These are phyloP conservation scores for Plutella xylostella DNA, from an alignment of 2,888 invertebrate species.

Conservation along the genomic window DNA sequence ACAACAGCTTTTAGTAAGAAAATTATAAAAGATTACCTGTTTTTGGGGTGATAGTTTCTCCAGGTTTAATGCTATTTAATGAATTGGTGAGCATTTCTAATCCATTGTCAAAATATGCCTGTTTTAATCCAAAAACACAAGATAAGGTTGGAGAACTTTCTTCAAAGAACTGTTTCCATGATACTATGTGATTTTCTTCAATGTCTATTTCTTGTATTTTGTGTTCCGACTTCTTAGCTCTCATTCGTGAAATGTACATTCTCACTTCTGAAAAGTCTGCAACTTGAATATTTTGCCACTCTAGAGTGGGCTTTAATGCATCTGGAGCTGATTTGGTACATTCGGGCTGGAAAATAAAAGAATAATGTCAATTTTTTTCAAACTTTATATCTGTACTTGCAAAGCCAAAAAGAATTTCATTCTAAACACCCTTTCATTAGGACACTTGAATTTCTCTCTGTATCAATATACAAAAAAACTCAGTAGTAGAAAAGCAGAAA, in stretches of 20 bases:
- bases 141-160: constrained; percentile 41
- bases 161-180: constrained; percentile 40
- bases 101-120: constrained; percentile 33
- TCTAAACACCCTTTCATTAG: too few relatives aligned
- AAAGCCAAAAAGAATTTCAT: too few relatives aligned
- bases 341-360: neutral
- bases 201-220: constrained; percentile 27
- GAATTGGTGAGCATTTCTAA: constrained; percentile 35
- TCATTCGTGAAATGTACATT: constrained; percentile 55
- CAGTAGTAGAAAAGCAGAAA: too few relatives aligned
- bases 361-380: too few relatives aligned
- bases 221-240: constrained; percentile 28
- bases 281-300: constrained; percentile 78
- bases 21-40: constrained; percentile 35
- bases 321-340: constrained; percentile 29
- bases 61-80: constrained; percentile 33
- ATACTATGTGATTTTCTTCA: constrained; percentile 22
- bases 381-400: too few relatives aligned
- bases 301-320: constrained; percentile 50
- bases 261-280: constrained; percentile 75
- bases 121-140: constrained; percentile 39
- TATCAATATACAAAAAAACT: too few relatives aligned
- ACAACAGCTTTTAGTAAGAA: too few relatives aligned
- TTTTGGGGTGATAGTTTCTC: constrained; percentile 40
- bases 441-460: too few relatives aligned